phyloP scores from a whole-genome alignment of 2,888 invertebrate genomes.

The Torymus aiolomorphi region DNA sequence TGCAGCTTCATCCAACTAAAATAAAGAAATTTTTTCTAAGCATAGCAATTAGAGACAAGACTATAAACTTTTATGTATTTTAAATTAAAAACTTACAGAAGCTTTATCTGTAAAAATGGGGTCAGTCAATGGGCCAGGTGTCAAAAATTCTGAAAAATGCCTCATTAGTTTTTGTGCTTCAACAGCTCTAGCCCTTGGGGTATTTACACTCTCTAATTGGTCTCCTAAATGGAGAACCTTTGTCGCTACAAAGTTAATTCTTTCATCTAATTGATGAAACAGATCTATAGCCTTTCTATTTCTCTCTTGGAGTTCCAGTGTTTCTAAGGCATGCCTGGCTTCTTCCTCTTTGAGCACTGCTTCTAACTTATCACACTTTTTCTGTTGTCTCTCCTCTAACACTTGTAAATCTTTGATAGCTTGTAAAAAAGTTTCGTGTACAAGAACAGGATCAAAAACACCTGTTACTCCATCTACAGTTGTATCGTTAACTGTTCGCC shows the following conservation, averaged over 20 bases:
- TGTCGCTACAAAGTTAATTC: conserved; percentile 97
- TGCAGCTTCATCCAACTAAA: conserved; percentile 93
- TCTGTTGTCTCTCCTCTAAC: conserved; percentile 89
- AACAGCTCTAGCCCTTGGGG: conserved; percentile 93
- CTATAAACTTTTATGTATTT: neutral
- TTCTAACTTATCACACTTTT: conserved; percentile 90
- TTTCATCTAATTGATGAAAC: conserved; percentile 94
- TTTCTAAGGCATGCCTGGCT: conserved; percentile 86
- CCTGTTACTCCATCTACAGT: conserved; percentile 82
- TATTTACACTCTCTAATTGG: conserved; percentile 97
- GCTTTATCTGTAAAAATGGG: conserved; percentile 91
- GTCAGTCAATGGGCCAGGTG: conserved; percentile 88
- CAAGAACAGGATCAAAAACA: conserved; percentile 89
- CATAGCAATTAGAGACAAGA: neutral
- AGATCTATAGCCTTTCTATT: conserved; percentile 92
- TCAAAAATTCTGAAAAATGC: conserved; percentile 93
- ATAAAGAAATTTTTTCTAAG: conserved; percentile 35
- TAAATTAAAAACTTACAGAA: conserved; percentile 77
- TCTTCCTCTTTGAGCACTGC: conserved; percentile 90
- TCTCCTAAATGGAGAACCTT: conserved; percentile 99
- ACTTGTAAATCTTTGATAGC: conserved; percentile 90
- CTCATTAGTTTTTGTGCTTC: conserved; percentile 96
- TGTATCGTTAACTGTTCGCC: conserved; percentile 89
- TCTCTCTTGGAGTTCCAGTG: conserved; percentile 88
- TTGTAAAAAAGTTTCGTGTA: conserved; percentile 94